These are phyloP conservation scores for Alcedo quadribrachys DNA, from an alignment of 2,797 vertebrate genomes.

Conservation along the genomic window DNA sequence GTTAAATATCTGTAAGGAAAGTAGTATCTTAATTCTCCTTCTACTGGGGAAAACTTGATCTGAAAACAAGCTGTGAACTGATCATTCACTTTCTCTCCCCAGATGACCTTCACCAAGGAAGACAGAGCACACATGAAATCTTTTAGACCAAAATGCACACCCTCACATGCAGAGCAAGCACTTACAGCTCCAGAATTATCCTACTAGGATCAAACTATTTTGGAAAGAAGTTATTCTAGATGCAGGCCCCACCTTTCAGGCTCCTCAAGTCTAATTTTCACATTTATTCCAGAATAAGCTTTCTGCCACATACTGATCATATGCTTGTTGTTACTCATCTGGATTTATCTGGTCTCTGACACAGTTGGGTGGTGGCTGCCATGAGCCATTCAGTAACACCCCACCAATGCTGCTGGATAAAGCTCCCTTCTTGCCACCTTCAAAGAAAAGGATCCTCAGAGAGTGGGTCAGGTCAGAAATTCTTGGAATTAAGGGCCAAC, in stretches of 20 bases:
- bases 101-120: neutral
- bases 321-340: neutral
- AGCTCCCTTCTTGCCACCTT: neutral
- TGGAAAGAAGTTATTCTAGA: neutral
- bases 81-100: neutral
- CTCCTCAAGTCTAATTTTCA: neutral
- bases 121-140: neutral
- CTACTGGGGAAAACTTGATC: neutral
- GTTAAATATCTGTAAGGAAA: neutral
- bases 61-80: constrained; percentile 3
- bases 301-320: rapidly evolving
- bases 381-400: neutral
- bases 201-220: neutral
- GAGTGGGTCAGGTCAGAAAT: neutral
- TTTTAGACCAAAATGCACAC: neutral
- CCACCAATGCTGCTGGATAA: neutral
- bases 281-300: neutral
- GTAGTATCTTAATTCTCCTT: neutral
- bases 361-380: neutral
- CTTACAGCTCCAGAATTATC: neutral
- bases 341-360: neutral
- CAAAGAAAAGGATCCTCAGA: neutral
- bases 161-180: neutral
- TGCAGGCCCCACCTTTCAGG: neutral
- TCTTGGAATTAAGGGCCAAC: neutral